Evolutionary conservation across 2,113 vertebrate genomes (phyloP).

Genomic region (Connochaetes taurinus): DNA sequence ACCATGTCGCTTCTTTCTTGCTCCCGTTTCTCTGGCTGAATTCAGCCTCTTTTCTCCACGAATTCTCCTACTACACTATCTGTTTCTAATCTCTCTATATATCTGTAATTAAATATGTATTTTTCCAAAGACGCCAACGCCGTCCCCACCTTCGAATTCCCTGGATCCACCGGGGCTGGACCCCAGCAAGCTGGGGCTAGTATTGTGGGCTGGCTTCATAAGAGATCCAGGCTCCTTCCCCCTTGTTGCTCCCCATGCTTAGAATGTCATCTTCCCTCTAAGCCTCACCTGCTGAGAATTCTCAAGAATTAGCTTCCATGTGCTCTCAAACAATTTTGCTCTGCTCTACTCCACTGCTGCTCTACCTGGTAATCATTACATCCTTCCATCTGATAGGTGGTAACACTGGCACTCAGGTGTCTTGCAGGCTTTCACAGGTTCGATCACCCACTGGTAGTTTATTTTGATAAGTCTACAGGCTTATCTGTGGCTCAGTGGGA

Average conservation of each 20-base stretch:
- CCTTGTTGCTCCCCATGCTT: not conserved
- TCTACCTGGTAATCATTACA: not conserved
- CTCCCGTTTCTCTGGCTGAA: too few species aligned
- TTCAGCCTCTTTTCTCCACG: too few species aligned
- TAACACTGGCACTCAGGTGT: not conserved
- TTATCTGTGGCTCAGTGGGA: not conserved
- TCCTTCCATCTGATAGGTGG: not conserved
- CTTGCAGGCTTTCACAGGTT: not conserved
- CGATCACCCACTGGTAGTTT: not conserved
- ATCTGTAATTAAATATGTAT: too few species aligned
- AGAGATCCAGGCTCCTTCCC: not conserved
- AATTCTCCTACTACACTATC: too few species aligned
- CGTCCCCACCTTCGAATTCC: too few species aligned
- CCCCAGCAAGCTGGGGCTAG: not conserved
- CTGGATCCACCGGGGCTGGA: too few species aligned
- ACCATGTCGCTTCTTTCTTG: too few species aligned
- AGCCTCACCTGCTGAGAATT: not conserved
- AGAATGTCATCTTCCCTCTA: accelerated
- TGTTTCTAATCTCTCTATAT: too few species aligned
- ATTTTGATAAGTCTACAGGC: not conserved
- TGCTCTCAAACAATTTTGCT: not conserved
- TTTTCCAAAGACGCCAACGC: too few species aligned
- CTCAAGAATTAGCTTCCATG: not conserved
- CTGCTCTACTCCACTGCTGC: not conserved
- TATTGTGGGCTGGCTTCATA: not conserved